These are phyloP conservation scores for Epinotia nisella DNA, from an alignment of 2,888 invertebrate genomes.

Conservation along the genomic window DNA sequence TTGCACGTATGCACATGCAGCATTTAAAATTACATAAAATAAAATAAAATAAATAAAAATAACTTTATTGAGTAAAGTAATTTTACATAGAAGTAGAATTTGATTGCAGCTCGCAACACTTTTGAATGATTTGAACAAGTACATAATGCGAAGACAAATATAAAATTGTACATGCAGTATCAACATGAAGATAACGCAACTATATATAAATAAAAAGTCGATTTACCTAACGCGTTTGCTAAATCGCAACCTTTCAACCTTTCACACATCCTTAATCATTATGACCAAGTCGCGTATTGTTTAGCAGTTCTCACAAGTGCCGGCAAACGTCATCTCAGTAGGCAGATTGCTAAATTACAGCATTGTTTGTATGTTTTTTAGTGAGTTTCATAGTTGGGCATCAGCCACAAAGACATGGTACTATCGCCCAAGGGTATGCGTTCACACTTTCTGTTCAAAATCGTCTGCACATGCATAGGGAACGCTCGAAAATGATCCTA, in stretches of 20 bases:
- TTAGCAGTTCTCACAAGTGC: slow-evolving; percentile 56
- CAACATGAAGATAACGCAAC: slow-evolving; percentile 11
- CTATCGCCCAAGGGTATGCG: too few relatives aligned
- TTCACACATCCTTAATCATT: slow-evolving; percentile 42
- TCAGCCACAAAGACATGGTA: slow-evolving; percentile 65
- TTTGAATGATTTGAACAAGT: not conserved
- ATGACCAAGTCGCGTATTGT: slow-evolving; percentile 47
- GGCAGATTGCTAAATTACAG: slow-evolving; percentile 47
- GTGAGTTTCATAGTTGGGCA: slow-evolving; percentile 57
- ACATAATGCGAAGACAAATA: not conserved
- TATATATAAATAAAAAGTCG: slow-evolving; percentile 26
- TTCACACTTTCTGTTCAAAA: too few relatives aligned
- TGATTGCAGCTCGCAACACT: not conserved
- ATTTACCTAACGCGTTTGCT: slow-evolving; percentile 33
- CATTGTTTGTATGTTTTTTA: slow-evolving; percentile 69
- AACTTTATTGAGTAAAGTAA: too few relatives aligned
- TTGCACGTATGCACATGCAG: too few relatives aligned
- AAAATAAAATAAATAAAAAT: too few relatives aligned
- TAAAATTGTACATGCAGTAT: not conserved
- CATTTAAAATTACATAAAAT: too few relatives aligned
- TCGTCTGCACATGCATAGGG: too few relatives aligned
- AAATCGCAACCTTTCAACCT: slow-evolving; percentile 27
- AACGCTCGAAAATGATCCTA: too few relatives aligned
- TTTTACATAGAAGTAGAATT: not conserved
- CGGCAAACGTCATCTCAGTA: slow-evolving; percentile 50